Evolutionary conservation across 2,113 vertebrate genomes (phyloP).

Genomic region (Garra rufa): DNA sequence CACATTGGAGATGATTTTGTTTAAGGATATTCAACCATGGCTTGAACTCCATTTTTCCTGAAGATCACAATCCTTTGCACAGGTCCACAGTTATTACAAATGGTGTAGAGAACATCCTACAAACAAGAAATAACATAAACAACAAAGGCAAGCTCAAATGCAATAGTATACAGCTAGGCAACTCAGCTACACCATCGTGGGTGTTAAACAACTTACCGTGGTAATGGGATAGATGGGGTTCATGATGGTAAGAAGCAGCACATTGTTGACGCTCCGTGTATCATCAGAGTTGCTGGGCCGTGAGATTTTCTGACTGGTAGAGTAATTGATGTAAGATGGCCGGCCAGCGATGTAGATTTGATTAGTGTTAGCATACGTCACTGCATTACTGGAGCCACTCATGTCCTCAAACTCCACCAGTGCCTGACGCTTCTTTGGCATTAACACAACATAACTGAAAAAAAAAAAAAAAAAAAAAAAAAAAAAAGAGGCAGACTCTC

Average conservation of each 20-base stretch:
- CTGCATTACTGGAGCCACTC: constrained; percentile 88
- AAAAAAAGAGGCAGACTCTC: background rate
- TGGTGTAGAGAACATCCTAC: constrained; percentile 94
- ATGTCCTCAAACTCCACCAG: constrained; percentile 94
- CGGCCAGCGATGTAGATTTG: constrained; percentile 94
- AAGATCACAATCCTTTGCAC: constrained; percentile 98
- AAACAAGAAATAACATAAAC: background rate
- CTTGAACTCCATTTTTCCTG: constrained; percentile 94
- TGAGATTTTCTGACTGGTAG: constrained; percentile 96
- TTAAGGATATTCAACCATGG: constrained; percentile 98
- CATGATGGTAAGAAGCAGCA: constrained; percentile 92
- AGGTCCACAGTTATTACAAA: constrained; percentile 94
- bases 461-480: background rate
- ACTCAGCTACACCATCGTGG: background rate
- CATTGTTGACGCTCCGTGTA: constrained; percentile 89
- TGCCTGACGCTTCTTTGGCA: constrained; percentile 95
- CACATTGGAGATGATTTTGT: background rate
- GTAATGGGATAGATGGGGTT: constrained; percentile 92
- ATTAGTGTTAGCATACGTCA: constrained; percentile 92
- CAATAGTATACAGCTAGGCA: background rate
- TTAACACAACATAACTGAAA: constrained; percentile 91
- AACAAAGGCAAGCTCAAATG: background rate
- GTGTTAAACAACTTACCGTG: constrained; percentile 72
- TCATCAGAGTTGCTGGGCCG: constrained; percentile 88
- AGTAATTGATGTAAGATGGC: constrained; percentile 94